phyloP scores from a whole-genome alignment of 2,888 invertebrate genomes.

The Plagiodera versicolora region DNA sequence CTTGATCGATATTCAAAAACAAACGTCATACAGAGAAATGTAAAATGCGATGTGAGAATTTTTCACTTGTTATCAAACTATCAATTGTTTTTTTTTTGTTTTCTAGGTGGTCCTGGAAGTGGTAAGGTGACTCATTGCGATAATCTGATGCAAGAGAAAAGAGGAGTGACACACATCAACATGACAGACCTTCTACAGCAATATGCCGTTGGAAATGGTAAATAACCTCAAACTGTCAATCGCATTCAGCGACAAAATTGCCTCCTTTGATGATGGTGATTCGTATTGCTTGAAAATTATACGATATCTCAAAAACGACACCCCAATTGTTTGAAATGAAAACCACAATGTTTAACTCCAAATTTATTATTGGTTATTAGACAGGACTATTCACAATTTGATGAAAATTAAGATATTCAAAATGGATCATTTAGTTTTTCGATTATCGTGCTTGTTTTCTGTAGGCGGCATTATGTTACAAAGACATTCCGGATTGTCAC shows the following conservation, averaged over 20 bases:
- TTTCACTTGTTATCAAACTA: no score
- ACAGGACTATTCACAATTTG: neutral
- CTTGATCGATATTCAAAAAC: no score
- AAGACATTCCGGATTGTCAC: constrained; percentile 17
- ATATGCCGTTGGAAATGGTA: constrained; percentile 87
- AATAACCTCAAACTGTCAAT: constrained; percentile 41
- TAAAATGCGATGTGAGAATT: no score
- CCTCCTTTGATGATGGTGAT: no score
- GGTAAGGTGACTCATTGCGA: constrained; percentile 98
- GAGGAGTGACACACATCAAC: constrained; percentile 84
- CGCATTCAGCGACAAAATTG: no score
- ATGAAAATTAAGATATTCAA: neutral
- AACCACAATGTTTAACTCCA: neutral
- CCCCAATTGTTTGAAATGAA: no score
- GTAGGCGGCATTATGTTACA: constrained; percentile 7
- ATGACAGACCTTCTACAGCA: constrained; percentile 90
- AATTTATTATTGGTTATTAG: neutral
- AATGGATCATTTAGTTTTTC: neutral
- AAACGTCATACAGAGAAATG: no score
- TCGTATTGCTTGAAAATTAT: no score
- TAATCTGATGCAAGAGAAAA: constrained; percentile 82
- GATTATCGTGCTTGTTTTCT: neutral
- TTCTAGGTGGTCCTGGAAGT: constrained; percentile 89
- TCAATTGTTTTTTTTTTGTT: constrained; percentile 30
- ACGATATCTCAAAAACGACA: no score